Percentiles rank a stretch among this genome's conserved stretches.
phyloP scores from a whole-genome alignment of 92 coral and sea anemone genomes.

The Porites cylindrica region DNA sequence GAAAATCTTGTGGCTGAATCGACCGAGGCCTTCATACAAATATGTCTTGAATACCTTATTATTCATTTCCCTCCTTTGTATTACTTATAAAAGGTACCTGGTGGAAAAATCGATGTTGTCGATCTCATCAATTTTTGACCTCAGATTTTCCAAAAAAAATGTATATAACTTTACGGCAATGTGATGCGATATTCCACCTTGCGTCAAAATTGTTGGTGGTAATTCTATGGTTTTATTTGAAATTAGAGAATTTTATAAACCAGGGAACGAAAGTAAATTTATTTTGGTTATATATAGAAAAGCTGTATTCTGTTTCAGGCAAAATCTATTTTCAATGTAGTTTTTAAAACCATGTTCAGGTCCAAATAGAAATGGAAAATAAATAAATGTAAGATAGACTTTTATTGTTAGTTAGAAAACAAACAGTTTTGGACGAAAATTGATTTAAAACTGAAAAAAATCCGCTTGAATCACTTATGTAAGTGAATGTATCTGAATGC shows the following conservation, averaged over 20 bases:
- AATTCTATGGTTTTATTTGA: not conserved
- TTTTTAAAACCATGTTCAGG: no score
- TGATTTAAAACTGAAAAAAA: no score
- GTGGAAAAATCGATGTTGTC: not conserved
- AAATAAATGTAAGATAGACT: no score
- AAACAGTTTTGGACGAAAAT: no score
- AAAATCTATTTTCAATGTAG: no score
- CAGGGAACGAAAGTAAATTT: not conserved
- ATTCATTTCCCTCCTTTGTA: not conserved
- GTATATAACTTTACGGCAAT: not conserved
- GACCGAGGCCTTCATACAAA: not conserved
- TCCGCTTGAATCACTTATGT: no score
- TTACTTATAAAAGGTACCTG: not conserved
- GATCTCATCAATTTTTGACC: not conserved
- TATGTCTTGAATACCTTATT: not conserved
- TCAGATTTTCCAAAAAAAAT: not conserved
- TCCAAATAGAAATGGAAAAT: no score
- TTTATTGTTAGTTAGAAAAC: no score
- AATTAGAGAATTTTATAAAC: not conserved
- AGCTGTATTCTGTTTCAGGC: no score
- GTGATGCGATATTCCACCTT: not conserved
- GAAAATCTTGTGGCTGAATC: not conserved
- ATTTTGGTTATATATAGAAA: not conserved
- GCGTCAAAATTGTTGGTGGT: not conserved
- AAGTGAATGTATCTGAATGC: no score